phyloP scores from a whole-genome alignment of 2,888 invertebrate genomes.

The Phytoseiulus persimilis region DNA sequence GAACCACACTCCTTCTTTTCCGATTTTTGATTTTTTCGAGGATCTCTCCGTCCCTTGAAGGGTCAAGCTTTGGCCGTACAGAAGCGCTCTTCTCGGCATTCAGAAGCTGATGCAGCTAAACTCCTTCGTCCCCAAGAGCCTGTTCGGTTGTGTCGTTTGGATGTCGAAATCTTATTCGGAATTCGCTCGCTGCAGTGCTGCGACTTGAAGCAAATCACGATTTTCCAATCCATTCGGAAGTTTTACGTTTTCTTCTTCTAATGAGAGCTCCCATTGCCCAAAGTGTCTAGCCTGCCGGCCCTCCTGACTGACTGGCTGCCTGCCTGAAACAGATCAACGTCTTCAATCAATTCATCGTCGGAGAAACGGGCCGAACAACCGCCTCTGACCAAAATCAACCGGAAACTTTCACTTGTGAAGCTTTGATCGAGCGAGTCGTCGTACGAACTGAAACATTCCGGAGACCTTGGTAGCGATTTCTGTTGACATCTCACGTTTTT shows the following conservation, averaged over 20 bases:
- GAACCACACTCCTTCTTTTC: too few relatives aligned
- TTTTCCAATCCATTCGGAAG: neutral
- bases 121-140: neutral
- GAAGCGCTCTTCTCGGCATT: too few relatives aligned
- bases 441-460: neutral
- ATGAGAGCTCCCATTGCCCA: neutral
- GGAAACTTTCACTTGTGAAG: neutral
- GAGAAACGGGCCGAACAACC: neutral
- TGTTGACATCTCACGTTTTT: neutral
- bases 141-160: neutral
- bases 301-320: too few relatives aligned
- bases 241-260: neutral
- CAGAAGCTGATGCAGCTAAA: too few relatives aligned
- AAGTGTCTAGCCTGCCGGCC: neutral
- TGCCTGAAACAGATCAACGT: neutral
- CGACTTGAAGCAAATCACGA: neutral
- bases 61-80: too few relatives aligned
- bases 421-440: neutral
- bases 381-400: neutral
- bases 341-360: neutral
- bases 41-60: too few relatives aligned
- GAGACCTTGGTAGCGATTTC: neutral
- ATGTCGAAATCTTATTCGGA: neutral
- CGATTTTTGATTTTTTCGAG: too few relatives aligned
- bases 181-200: neutral